These are phyloP conservation scores for Marasmarcha lunaedactyla DNA, from an alignment of 2,888 invertebrate genomes.

Conservation along the genomic window DNA sequence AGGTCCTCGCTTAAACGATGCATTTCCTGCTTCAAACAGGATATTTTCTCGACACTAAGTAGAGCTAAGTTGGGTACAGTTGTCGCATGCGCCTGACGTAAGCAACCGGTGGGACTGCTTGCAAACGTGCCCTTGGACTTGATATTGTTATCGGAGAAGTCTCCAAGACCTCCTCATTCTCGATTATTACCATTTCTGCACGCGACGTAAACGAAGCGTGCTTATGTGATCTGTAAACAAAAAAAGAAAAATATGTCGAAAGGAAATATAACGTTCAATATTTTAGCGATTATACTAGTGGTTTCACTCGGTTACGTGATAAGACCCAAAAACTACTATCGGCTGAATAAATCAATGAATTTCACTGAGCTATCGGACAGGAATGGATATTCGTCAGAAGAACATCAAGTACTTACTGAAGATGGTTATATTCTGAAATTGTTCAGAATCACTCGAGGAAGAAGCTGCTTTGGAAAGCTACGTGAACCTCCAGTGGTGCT, in stretches of 20 bases:
- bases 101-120: too few relatives aligned
- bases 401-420: conserved; percentile 13
- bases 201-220: too few relatives aligned
- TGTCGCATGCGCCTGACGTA: too few relatives aligned
- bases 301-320: not conserved
- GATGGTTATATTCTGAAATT: conserved; percentile 16
- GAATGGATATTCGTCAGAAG: conserved; percentile 12
- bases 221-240: not conserved
- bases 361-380: conserved; percentile 10
- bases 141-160: too few relatives aligned
- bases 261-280: not conserved
- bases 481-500: conserved; percentile 14
- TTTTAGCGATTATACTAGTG: not conserved
- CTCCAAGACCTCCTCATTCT: too few relatives aligned
- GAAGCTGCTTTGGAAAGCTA: conserved; percentile 7
- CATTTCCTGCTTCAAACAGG: too few relatives aligned
- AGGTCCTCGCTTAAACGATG: too few relatives aligned
- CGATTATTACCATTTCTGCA: too few relatives aligned
- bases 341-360: conserved; percentile 2
- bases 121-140: too few relatives aligned
- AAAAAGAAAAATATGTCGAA: not conserved
- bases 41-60: too few relatives aligned
- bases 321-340: not conserved
- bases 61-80: too few relatives aligned
- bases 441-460: conserved; percentile 12